Evolutionary conservation across 2,888 invertebrate species (phyloP), one percentile per base, ranked within the genome.

Genomic region (Apodemia duryi): DNA sequence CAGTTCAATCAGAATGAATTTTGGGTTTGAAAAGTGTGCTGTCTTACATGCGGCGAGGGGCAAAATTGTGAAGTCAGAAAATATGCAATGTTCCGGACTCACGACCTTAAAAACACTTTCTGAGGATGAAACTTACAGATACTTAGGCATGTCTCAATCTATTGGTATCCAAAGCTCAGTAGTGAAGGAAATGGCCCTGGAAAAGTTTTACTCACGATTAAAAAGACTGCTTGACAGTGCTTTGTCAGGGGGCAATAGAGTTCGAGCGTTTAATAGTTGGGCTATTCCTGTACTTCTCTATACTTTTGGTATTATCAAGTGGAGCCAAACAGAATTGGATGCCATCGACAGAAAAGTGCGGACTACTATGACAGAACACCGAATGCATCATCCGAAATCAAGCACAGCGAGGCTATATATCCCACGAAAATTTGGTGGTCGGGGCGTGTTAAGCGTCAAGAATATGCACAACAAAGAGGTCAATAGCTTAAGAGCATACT

Each of bases 11-110:
- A 61, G 61, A 38, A 61, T 61, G 61, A 41, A 61, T 1, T 61
- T 61, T 61, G 61, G 61, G 2, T 41, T 61, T 7, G 61, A 61
- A 7, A 61, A 63, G 29, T 46, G 63, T 28, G 63, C 63, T 2
- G 28, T 46, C 10, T 32, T 49, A 11, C 61, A 61, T 61, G 61
- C 41, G n/a, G n/a, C 43, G 41, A 3, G 41, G 41, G 61, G 61
- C 2, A 13, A 7, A 13, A 61, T 61, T 61, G 61, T 61, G 38
- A 13, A 38, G 41, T 13, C 51, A 2, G 51, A 51, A n/a, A 5
- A 5, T 3, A n/a, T 51, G n/a, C 13, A 51, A 51, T n/a, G 11
- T n/a, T n/a, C 13, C 1, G n/a, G n/a, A 2, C 2, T n/a, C 6
- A 51, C n/a, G n/a, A n/a, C 13, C n/a, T 51, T 51, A 2, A 51